Evolutionary conservation across 1,140 invertebrate genomes (phyloP).

Genomic region (Heliconius hermathena): DNA sequence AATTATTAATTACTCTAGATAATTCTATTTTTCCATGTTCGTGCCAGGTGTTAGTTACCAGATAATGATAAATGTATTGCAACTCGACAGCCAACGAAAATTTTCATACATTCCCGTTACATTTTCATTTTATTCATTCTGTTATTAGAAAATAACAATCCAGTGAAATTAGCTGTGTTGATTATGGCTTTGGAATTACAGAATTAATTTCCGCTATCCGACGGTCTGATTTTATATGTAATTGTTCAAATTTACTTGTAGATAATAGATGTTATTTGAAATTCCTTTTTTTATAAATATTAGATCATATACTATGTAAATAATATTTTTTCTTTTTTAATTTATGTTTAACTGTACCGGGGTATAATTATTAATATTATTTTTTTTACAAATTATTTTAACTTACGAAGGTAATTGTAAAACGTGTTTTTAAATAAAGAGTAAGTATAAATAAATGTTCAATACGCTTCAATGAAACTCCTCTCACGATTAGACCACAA

Average conservation of each 20-base stretch:
- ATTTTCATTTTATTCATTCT: background rate
- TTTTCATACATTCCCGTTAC: constrained; percentile 1
- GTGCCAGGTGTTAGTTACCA: background rate
- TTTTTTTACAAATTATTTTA: no score
- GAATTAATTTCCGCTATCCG: background rate
- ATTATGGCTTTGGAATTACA: background rate
- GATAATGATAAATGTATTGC: background rate
- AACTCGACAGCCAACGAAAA: background rate
- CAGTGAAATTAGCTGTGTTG: constrained; percentile 1
- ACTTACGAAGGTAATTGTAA: no score
- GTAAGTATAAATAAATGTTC: no score
- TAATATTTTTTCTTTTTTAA: no score
- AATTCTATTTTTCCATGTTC: background rate
- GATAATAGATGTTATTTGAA: background rate
- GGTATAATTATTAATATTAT: no score
- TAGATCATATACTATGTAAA: no score
- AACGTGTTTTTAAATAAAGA: no score
- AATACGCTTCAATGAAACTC: no score
- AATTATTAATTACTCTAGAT: background rate
- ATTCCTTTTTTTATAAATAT: background rate
- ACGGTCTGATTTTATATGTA: background rate
- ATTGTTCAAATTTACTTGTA: no score
- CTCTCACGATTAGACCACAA: no score
- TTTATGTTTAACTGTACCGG: no score
- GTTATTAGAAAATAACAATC: background rate